Evolutionary conservation across 2,888 invertebrate genomes (phyloP), one percentile per base, ranked within the genome.

Genomic region (Nymphalis urticae): DNA sequence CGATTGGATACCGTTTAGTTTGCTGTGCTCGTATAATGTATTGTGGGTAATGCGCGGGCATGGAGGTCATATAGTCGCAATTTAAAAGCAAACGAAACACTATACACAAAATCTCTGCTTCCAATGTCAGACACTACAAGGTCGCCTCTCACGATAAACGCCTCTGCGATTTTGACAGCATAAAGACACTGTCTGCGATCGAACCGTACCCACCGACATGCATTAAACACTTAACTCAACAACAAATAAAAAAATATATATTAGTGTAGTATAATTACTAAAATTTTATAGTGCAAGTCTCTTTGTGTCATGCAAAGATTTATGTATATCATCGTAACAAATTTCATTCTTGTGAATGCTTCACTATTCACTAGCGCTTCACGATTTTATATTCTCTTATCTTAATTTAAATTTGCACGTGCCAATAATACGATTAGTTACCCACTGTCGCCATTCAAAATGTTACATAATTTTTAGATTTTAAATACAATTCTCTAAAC

Each of bases 111-210:
- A 88, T 87, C 85, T 78, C 76, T 78, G 79, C 73, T 77, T 78
- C 83, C 91, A 90, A 90, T 91, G 90, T 89, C 88, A 89, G 82
- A 82, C 80, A 71, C 71, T 72, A 76, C 89, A 89, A 90, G 89
- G 90, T 86, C 86, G 80, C 88, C 87, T 83, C 86, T 90, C 87
- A 85, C 87, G 81, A 82, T 81, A 80, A 80, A 81, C 85, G 82
- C 86, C 84, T 84, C 82, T 79, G 82, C 82, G 79, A 79, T 80
- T 79, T 58, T 32, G 47, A 53, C 54, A 51, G 32, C 17, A 62
- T 50, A n/a, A 19, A 48, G 32, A 17, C 21, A 48, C n/a, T 16
- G 17, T 48, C 61, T 27, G n/a, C 27, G 24, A 24, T 47, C 19
- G 8, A 48, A 60, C n/a, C 47, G 24, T 47, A 51, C 10, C 51